These are phyloP conservation scores for Chorisops tibialis DNA, from an alignment of 2,888 invertebrate species.

Conservation along the genomic window DNA sequence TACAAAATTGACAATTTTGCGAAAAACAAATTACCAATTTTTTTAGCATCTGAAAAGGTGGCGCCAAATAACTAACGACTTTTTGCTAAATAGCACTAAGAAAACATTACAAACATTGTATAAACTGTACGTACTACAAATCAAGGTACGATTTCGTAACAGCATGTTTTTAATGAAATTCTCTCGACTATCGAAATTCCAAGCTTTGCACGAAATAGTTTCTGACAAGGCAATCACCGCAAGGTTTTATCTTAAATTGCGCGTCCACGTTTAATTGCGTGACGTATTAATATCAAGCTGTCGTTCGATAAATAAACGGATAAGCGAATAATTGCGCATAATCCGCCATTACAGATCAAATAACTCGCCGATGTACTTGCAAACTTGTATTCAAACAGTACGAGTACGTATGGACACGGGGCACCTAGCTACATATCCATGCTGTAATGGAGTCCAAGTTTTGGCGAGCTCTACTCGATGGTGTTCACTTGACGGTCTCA, in stretches of 20 bases:
- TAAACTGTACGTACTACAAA: too few species aligned
- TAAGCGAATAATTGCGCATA: conserved; percentile 37
- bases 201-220: too few species aligned
- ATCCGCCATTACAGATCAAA: conserved; percentile 10
- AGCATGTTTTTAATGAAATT: too few species aligned
- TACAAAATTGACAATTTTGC: too few species aligned
- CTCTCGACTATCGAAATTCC: too few species aligned
- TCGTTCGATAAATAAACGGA: conserved; percentile 39
- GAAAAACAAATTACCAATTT: too few species aligned
- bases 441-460: not conserved
- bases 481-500: not conserved
- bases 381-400: not conserved
- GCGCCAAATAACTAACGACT: too few species aligned
- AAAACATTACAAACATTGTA: too few species aligned
- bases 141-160: too few species aligned
- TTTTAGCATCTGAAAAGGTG: too few species aligned
- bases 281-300: conserved; percentile 39
- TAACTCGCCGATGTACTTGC: not conserved
- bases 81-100: too few species aligned
- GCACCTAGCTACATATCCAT: not conserved
- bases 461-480: not conserved
- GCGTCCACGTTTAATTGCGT: conserved; percentile 39
- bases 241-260: conserved; percentile 29
- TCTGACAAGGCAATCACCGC: too few species aligned
- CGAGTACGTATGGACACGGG: not conserved